Evolutionary conservation across 1,140 invertebrate genomes (phyloP).

Genomic region (Heterodera schachtii): DNA sequence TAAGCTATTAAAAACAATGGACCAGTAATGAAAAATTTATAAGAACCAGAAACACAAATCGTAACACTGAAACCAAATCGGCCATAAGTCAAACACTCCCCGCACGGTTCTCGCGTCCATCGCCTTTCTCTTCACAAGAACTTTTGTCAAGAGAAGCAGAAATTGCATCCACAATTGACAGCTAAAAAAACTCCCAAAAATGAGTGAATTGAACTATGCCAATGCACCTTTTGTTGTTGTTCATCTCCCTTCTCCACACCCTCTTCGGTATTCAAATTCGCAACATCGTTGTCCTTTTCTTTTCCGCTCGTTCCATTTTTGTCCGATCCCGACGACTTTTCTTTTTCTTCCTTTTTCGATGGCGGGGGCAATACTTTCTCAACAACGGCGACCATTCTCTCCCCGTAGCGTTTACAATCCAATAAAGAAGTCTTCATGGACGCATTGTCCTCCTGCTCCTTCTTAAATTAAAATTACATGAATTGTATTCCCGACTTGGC

Average conservation of each 20-base stretch:
- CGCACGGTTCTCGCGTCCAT: too few relatives aligned
- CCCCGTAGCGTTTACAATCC: slow-evolving; percentile 55
- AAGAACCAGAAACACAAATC: too few relatives aligned
- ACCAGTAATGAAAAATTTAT: too few relatives aligned
- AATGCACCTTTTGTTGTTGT: not conserved
- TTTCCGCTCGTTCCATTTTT: not conserved
- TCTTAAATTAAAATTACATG: slow-evolving; percentile 45
- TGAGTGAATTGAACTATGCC: too few relatives aligned
- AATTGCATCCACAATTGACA: too few relatives aligned
- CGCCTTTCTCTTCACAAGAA: too few relatives aligned
- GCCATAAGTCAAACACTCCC: too few relatives aligned
- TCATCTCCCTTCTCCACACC: not conserved
- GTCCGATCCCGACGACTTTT: not conserved
- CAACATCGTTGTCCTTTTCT: not conserved
- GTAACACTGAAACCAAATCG: too few relatives aligned
- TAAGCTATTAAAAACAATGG: too few relatives aligned
- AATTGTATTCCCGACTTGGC: slow-evolving; percentile 4
- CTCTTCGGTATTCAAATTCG: not conserved
- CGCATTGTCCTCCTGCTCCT: slow-evolving; percentile 52
- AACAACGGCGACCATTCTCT: slow-evolving; percentile 55
- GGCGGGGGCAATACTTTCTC: slow-evolving; percentile 57
- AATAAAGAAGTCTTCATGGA: slow-evolving; percentile 48
- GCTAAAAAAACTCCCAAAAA: too few relatives aligned
- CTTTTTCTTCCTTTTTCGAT: slow-evolving; percentile 52
- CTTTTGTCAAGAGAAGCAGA: too few relatives aligned